These are phyloP conservation scores for Phylloscopus trochiloides DNA, from an alignment of 2,113 vertebrate species.

Conservation along the genomic window DNA sequence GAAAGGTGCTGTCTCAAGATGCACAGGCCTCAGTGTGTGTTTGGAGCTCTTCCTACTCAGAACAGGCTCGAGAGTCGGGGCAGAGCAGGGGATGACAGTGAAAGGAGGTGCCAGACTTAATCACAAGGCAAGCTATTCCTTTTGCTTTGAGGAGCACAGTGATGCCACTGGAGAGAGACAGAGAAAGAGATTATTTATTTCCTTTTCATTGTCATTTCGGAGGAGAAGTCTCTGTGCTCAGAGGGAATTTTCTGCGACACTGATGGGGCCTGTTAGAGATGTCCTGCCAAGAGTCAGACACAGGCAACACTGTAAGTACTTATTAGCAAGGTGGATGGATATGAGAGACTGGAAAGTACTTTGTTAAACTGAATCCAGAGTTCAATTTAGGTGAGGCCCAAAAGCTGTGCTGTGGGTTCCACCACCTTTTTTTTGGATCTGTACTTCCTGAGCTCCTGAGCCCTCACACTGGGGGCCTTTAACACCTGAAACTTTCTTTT, in stretches of 20 bases:
- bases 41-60: neutral
- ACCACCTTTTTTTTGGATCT: neutral
- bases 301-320: neutral
- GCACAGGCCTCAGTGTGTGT: neutral
- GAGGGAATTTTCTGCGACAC: neutral
- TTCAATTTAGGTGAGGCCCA: neutral
- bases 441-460: neutral
- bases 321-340: neutral
- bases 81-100: neutral
- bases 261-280: neutral
- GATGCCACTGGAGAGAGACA: neutral
- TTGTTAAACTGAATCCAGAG: neutral
- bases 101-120: neutral
- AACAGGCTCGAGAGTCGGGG: neutral
- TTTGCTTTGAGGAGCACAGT: neutral
- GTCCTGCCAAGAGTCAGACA: neutral
- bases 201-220: neutral
- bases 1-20: neutral
- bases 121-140: neutral
- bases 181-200: neutral
- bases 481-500: neutral
- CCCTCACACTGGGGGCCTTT: neutral
- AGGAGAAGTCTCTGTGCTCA: neutral
- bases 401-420: neutral
- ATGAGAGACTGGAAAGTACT: neutral